Percentiles rank a stretch among this genome's conserved stretches.
Evolutionary conservation across 2,888 invertebrate genomes (phyloP).

Genomic region (Sesamia inferens): DNA sequence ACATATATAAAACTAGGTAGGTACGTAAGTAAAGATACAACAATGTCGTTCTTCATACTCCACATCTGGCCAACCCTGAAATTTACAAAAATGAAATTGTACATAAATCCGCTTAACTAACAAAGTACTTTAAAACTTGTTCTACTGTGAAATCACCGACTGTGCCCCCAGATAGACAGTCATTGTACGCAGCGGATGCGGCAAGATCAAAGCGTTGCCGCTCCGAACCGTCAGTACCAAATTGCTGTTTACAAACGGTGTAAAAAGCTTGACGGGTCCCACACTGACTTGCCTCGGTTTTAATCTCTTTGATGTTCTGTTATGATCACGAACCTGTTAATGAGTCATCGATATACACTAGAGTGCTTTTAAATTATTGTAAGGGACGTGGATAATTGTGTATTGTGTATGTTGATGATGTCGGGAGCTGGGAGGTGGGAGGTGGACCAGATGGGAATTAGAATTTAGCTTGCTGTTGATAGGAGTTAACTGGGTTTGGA

Average conservation of each 20-base stretch:
- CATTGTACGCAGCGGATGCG: constrained; percentile 86
- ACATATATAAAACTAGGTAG: not conserved
- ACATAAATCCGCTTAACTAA: constrained; percentile 61
- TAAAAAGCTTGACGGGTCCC: constrained; percentile 82
- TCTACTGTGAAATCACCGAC: constrained; percentile 67
- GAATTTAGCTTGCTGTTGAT: constrained; percentile 48
- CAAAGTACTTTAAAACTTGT: constrained; percentile 61
- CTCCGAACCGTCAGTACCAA: constrained; percentile 75
- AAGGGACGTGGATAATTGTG: constrained; percentile 65
- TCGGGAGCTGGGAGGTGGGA: constrained; percentile 47
- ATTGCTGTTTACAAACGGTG: constrained; percentile 82
- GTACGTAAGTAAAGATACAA: not conserved
- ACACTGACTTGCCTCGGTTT: constrained; percentile 71
- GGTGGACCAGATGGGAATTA: constrained; percentile 56
- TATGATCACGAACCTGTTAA: constrained; percentile 69
- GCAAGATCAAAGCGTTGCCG: constrained; percentile 81
- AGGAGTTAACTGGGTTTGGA: constrained; percentile 30
- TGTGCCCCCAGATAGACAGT: constrained; percentile 74
- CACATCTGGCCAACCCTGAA: constrained; percentile 20
- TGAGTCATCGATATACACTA: constrained; percentile 73
- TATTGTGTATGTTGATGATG: constrained; percentile 57
- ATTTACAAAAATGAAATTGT: constrained; percentile 49
- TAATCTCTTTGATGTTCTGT: constrained; percentile 72
- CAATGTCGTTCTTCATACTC: not conserved
- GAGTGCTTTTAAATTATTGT: constrained; percentile 67